Conservation (phyloP, 2,888 invertebrate genomes). For the Diachrysia chrysitis region DNA sequence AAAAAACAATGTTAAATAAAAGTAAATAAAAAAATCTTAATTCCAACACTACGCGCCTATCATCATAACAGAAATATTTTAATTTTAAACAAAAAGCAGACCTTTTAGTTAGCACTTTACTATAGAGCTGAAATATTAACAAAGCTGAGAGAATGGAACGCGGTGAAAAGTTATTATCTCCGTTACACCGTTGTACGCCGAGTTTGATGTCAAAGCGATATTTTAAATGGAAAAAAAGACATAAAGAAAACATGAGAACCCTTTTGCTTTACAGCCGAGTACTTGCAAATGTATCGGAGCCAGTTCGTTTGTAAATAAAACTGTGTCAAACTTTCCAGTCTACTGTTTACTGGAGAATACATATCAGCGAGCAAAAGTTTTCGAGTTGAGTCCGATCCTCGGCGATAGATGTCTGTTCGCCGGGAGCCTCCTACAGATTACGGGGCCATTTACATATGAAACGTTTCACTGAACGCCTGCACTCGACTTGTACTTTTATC, state of each 20-base stretch:
- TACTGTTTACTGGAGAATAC: constrained; percentile 70
- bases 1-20: not conserved
- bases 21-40: not conserved
- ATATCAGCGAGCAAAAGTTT: constrained; percentile 76
- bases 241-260: constrained; percentile 27
- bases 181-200: constrained; percentile 26
- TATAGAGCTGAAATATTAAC: constrained; percentile 28
- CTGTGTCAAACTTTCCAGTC: constrained; percentile 66
- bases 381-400: constrained; percentile 74
- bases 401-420: constrained; percentile 80
- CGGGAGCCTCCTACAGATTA: constrained; percentile 81
- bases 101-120: constrained; percentile 10
- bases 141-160: constrained; percentile 21
- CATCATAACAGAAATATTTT: constrained; percentile 9
- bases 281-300: constrained; percentile 59
- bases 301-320: constrained; percentile 64
- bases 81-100: constrained; percentile 9
- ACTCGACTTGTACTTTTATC: constrained; percentile 79
- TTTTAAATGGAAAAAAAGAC: constrained; percentile 41
- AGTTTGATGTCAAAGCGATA: constrained; percentile 35
- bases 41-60: constrained; percentile 5
- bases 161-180: constrained; percentile 36
- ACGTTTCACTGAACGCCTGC: constrained; percentile 83
- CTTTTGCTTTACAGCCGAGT: constrained; percentile 33
- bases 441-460: constrained; percentile 85